These are phyloP conservation scores for Galerucella nymphaeae DNA, from an alignment of 2,888 invertebrate species.

Conservation along the genomic window DNA sequence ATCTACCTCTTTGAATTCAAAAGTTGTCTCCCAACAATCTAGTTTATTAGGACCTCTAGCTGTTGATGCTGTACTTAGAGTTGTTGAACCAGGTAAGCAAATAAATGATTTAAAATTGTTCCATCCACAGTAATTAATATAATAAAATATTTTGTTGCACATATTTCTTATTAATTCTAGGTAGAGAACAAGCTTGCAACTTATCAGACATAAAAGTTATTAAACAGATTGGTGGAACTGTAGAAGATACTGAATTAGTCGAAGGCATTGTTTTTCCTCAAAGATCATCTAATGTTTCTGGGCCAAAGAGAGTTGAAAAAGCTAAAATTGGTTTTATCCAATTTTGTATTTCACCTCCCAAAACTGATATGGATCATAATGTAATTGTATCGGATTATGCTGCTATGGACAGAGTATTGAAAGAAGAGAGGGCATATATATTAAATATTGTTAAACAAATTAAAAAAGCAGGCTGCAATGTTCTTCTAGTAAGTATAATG, in stretches of 20 bases:
- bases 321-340: conserved; percentile 99
- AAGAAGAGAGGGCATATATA: conserved; percentile 97
- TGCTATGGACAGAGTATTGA: conserved; percentile 98
- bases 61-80: conserved; percentile 94
- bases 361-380: conserved; percentile 99
- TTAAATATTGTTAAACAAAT: conserved; percentile 98
- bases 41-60: conserved; percentile 95
- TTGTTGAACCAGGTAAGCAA: conserved; percentile 72
- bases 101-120: neutral
- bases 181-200: conserved; percentile 80
- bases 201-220: conserved; percentile 97
- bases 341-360: conserved; percentile 99
- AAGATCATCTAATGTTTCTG: conserved; percentile 87
- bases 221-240: conserved; percentile 94
- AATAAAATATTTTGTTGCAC: too few relatives aligned
- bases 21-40: conserved; percentile 98
- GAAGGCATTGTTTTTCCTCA: conserved; percentile 96
- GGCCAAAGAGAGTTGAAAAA: conserved; percentile 94
- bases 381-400: conserved; percentile 97
- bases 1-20: conserved; percentile 97
- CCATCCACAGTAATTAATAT: too few relatives aligned
- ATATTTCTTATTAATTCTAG: conserved; percentile 47
- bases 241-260: conserved; percentile 96
- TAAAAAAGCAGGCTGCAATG: conserved; percentile 98
- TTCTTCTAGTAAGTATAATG: conserved; percentile 81